Evolutionary conservation across 2,888 invertebrate species (phyloP), one percentile per base, ranked within the genome.

Genomic region (Allophyes oxyacanthae): DNA sequence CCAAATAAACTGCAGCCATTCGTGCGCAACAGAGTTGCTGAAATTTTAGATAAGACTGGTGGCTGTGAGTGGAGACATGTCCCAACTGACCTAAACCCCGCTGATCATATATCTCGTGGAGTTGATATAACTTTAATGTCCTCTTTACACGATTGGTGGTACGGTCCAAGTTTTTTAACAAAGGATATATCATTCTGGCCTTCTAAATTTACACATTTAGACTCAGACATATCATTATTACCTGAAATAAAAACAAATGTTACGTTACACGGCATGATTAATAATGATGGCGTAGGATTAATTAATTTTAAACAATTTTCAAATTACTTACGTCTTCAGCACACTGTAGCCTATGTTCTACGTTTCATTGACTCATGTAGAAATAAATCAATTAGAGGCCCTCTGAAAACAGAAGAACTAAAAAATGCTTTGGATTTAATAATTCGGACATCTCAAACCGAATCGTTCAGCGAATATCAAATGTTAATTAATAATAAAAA

Each of bases 1-100:
- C 51, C 51, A 11, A 26, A 30, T 13, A 51, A 51, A 37, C 14
- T 51, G 6, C 25, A 40, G 8, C 13, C 42, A 6, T 51, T 51
- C 14, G 42, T 51, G 20, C 36, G 42, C 0, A 42, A 51, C 11
- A 11, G 42, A 0, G 51, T 51, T 2, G 36, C 36, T 6, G 42
- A 51, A 9, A 30, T 51, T 36, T 13, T 32, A 8, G 42, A 42
- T 1, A 20, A 28, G 2, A 25, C 34, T 3, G 9, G 2, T 14
- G 14, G 9, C 10, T 32, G 33, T 25, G 28, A 7, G 7, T 51
- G 42, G 43, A 34, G 25, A 20, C 34, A 43, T 28, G 14, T 20
- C 4, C 20, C 20, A 20, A 20, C 20, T 4, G 20, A 20, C 20
- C 2, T 3, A 4, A 20, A 20, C 4, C 20, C 20, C 2, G 20